phyloP scores from a whole-genome alignment of 2,113 vertebrate genomes.

The Mesoclemmys tuberculata region DNA sequence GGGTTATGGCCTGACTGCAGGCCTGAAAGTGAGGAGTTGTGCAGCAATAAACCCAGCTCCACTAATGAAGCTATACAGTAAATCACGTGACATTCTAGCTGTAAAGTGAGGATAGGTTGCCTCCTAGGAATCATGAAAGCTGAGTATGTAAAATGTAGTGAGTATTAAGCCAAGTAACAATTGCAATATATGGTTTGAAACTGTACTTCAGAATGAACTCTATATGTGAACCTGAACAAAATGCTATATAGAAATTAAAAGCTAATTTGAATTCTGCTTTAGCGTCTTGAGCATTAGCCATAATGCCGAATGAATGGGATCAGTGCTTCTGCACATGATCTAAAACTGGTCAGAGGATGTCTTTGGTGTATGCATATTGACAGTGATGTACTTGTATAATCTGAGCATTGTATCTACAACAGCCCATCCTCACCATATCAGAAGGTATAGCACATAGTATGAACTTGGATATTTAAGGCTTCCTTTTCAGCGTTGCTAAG shows the following conservation, averaged over 20 bases:
- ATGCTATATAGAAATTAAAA: neutral
- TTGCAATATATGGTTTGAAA: rapidly evolving
- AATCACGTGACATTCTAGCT: neutral
- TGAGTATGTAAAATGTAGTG: neutral
- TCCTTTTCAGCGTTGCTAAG: neutral
- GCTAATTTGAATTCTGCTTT: neutral
- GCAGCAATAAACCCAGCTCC: rapidly evolving
- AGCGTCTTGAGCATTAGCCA: too few relatives aligned
- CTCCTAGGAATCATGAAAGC: rapidly evolving
- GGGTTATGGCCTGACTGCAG: neutral
- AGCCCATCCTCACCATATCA: too few relatives aligned
- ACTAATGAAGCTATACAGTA: neutral
- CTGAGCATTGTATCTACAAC: neutral
- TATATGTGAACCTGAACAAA: too few relatives aligned
- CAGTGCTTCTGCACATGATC: too few relatives aligned
- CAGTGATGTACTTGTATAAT: neutral
- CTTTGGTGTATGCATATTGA: too few relatives aligned
- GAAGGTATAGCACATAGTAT: neutral
- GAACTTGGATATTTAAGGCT: neutral
- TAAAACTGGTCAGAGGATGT: too few relatives aligned
- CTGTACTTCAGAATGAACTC: neutral
- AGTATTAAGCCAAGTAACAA: neutral
- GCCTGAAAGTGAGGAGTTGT: neutral
- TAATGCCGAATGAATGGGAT: too few relatives aligned
- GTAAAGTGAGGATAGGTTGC: too few relatives aligned